A percentile compares a stretch with the other conserved stretches of the same genome.
Conservation (phyloP, 2,113 vertebrate species). For the Erinaceus europaeus region DNA sequence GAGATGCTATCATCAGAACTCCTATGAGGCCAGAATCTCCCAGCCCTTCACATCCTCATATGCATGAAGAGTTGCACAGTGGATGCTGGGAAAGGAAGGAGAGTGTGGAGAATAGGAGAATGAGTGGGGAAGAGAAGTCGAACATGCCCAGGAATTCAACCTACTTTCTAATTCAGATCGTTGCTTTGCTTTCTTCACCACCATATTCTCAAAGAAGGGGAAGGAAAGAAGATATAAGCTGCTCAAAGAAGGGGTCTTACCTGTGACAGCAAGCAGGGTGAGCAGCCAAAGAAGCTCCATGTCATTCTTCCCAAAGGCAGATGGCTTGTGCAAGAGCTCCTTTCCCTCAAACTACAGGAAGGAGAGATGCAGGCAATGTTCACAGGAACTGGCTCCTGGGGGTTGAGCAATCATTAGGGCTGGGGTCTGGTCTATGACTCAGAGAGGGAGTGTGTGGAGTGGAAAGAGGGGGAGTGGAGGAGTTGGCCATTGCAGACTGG, state of each 20-base stretch:
- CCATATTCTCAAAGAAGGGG: not conserved
- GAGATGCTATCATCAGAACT: not conserved
- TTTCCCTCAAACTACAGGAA: slow-evolving; percentile 36
- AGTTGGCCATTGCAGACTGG: not conserved
- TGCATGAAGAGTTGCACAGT: fast-evolving
- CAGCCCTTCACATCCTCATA: not conserved
- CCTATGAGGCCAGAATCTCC: too few relatives aligned
- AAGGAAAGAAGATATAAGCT: not conserved
- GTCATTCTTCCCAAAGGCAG: not conserved
- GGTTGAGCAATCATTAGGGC: slow-evolving; percentile 75
- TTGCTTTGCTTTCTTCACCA: too few relatives aligned
- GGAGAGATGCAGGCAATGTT: slow-evolving; percentile 13
- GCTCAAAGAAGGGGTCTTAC: not conserved
- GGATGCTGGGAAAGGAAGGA: not conserved
- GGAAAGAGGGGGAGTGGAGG: not conserved
- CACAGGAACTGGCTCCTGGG: slow-evolving; percentile 70
- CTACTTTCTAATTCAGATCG: fast-evolving
- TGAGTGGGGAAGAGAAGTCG: too few relatives aligned
- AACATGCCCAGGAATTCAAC: not conserved
- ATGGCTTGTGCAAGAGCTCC: slow-evolving; percentile 54
- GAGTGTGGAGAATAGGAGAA: not conserved
- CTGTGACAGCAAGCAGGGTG: slow-evolving; percentile 48
- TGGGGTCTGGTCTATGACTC: slow-evolving; percentile 46
- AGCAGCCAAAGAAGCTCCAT: slow-evolving; percentile 47
- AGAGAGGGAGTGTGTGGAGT: not conserved